Percentiles rank a stretch among this genome's conserved stretches.
Evolutionary conservation across 2,797 vertebrate species (phyloP).

Genomic region (Chromis chromis): DNA sequence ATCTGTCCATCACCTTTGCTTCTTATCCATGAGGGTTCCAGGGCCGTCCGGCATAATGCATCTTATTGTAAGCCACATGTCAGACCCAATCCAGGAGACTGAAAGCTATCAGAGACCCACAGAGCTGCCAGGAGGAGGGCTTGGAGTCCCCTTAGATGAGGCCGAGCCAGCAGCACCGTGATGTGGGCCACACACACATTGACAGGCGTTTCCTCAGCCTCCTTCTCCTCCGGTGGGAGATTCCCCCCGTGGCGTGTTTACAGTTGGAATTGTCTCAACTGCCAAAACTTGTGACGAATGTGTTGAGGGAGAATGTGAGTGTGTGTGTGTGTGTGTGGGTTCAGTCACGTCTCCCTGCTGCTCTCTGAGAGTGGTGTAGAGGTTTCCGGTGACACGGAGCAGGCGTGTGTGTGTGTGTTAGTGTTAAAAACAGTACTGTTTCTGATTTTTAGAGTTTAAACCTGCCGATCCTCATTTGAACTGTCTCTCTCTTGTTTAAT

Average conservation of each 20-base stretch:
- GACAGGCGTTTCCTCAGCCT: constrained; percentile 33
- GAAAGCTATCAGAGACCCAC: constrained; percentile 21
- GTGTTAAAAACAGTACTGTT: neutral
- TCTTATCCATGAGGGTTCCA: neutral
- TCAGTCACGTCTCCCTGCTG: constrained; percentile 19
- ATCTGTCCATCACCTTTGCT: neutral
- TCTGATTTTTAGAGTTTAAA: neutral
- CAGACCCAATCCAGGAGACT: neutral
- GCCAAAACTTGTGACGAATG: constrained; percentile 74
- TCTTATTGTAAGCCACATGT: constrained; percentile 6
- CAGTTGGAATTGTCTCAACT: constrained; percentile 68
- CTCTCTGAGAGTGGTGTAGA: constrained; percentile 4
- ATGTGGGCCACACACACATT: constrained; percentile 15
- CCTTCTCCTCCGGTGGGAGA: constrained; percentile 48
- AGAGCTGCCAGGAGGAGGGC: constrained; percentile 33
- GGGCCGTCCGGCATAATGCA: neutral
- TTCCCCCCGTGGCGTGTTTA: constrained; percentile 73
- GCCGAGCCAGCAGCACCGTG: constrained; percentile 16
- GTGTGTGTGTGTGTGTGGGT: neutral
- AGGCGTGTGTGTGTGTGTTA: constrained; percentile 5
- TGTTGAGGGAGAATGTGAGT: constrained; percentile 50
- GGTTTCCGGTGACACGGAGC: constrained; percentile 11
- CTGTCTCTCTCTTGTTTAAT: constrained; percentile 8
- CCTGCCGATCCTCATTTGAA: constrained; percentile 7
- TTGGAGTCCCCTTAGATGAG: constrained; percentile 17